Base-by-base conservation (phyloP, 2,888 invertebrate species). In the Cephus nigrinus region DNA sequence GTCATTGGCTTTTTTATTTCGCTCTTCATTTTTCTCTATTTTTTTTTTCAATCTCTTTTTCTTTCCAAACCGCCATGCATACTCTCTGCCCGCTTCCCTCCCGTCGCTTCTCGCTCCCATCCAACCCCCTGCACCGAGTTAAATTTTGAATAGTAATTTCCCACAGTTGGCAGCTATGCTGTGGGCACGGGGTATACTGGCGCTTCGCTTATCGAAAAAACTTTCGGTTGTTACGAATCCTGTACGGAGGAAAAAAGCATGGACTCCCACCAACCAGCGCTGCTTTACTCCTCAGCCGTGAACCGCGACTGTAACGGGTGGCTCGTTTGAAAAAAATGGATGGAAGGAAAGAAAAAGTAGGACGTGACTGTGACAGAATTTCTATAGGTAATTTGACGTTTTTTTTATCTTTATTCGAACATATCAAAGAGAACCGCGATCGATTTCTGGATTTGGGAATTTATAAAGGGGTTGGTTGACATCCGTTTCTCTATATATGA, bases 121-220 rank as follows among this genome's bases (percentile, higher is more conserved):
- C 23, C 15, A 1, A 5, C 2, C 9, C 55, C 55, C 23, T 55
- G 55, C 55, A 55, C 55, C 23, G 23, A 23, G 55, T 55, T 55
- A 55, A 55, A 55, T 55, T 55, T 55, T 55, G 40, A 40, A 75
- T 79, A 75, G 69, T 75, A 73, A 82, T 79, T 82, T 81, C 75
- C 78, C 73, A 79, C 81, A 75, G 78, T 78, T 55, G 55, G 23
- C 55, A 23, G 55, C 55, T 23, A 23, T 23, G 23, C 55, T 23
- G 23, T 55, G 55, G 55, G 23, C 55, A 55, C 55, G 55, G 55
- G 23, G 55, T 55, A 55, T 23, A 69, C 76, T 71, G 76, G 36
- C 23, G 76, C 76, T 76, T 71, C 35, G 76, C 76, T 76, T 76
- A 55, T 55, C 55, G 55, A 55, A 55, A 55, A 55, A 55, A 55